A percentile compares a stretch with the other conserved stretches of the same genome.
Conservation (phyloP, 2,888 invertebrate species). For the Celastrina argiolus region DNA sequence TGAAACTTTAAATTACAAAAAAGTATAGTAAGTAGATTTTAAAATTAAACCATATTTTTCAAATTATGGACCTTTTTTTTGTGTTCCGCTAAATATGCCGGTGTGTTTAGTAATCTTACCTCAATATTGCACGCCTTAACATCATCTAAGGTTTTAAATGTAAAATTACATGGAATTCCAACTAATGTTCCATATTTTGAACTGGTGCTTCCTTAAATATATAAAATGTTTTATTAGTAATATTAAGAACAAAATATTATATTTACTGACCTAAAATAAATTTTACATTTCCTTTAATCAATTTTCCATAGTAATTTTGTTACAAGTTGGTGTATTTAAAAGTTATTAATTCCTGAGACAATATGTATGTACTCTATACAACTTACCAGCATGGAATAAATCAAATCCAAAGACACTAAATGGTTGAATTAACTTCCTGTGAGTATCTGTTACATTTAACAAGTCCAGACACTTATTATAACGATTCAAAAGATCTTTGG, state of each 20-base stretch:
- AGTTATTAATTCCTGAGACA: too few relatives aligned
- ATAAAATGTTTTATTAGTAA: background rate
- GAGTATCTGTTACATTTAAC: slow-evolving; percentile 70
- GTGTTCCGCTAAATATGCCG: too few relatives aligned
- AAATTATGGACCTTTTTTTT: too few relatives aligned
- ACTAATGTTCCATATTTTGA: slow-evolving; percentile 80
- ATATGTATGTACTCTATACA: too few relatives aligned
- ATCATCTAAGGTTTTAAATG: slow-evolving; percentile 73
- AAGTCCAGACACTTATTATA: slow-evolving; percentile 79
- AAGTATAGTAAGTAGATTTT: too few relatives aligned
- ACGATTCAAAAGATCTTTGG: slow-evolving; percentile 65
- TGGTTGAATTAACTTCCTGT: slow-evolving; percentile 75
- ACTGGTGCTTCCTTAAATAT: slow-evolving; percentile 64
- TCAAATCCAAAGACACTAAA: slow-evolving; percentile 87
- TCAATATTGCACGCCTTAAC: slow-evolving; percentile 79
- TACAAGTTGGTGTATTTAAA: too few relatives aligned
- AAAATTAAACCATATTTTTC: too few relatives aligned
- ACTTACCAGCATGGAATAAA: slow-evolving; percentile 81
- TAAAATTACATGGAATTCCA: slow-evolving; percentile 86
- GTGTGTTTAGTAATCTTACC: slow-evolving; percentile 50
- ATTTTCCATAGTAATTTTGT: too few relatives aligned
- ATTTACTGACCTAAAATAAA: too few relatives aligned
- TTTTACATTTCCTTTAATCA: too few relatives aligned
- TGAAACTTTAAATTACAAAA: too few relatives aligned
- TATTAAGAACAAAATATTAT: background rate